Base-by-base conservation (phyloP, 2,797 vertebrate species). In the Muraenolepis orangiensis region DNA sequence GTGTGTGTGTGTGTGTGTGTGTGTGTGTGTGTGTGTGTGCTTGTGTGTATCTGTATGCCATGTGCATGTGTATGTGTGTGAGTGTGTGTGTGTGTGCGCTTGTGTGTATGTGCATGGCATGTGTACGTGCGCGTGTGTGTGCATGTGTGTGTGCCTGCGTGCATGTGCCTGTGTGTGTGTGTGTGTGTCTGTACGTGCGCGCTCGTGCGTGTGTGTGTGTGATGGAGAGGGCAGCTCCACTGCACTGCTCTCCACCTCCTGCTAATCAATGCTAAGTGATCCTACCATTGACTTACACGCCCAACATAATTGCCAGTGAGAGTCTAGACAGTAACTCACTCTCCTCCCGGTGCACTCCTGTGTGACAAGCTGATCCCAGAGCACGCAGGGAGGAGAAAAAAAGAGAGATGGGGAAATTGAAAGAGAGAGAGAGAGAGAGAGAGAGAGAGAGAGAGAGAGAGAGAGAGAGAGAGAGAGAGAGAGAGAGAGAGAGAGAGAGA, bases 181-280 rank as follows among this genome's bases (percentile, higher is more conserved):
- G 67, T 12, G 46, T 8, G 30, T 30, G 16, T 69, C 18, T 69
- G 38, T 10, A 38, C 29, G 70, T 28, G 46, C 1, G 46, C 23
- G 72, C 1, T 67, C 1, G 28, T 5, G 51, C 4, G 29, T 18
- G 13, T 16, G 32, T 13, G 69, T n/a, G 70, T n/a, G 61, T 81
- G 82, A 85, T 40, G 73, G 84, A 88, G 83, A 84, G 79, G 81
- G 84, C 72, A 2, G 84, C 88, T 88, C 85, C 66, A 57, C 81
- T 82, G 85, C 88, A 85, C 82, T 83, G 70, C 76, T 89, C 90
- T 87, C 88, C 87, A 90, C 88, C 84, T 90, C 87, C 71, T 85
- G 83, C 90, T 93, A 94, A 94, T 95, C 93, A 94, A 94, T 94
- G 92, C 92, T 93, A 94, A 94, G 93, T 93, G 92, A 94, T 93